These are phyloP conservation scores for Druon quercuslanigerum DNA, from an alignment of 1,140 invertebrate species.

Conservation along the genomic window DNA sequence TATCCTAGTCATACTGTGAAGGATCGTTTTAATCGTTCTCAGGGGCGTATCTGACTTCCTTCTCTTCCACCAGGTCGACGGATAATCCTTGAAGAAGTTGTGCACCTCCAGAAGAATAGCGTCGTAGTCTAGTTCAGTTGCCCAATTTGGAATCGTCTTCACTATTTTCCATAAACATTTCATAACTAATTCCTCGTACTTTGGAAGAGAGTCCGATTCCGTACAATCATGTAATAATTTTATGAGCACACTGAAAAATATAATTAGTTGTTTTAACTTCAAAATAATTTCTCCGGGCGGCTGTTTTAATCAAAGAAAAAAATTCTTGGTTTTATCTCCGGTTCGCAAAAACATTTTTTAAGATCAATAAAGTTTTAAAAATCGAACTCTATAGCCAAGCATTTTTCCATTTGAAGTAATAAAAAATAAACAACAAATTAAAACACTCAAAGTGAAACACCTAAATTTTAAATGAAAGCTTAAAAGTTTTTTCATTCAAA, in stretches of 20 bases:
- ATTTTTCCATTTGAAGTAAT: too few relatives aligned
- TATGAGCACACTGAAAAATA: conserved; percentile 82
- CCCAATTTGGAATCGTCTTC: conserved; percentile 85
- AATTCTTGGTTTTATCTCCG: too few relatives aligned
- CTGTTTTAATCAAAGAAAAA: too few relatives aligned
- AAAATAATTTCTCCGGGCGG: neutral
- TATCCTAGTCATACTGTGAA: conserved; percentile 89
- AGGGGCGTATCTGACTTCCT: conserved; percentile 85
- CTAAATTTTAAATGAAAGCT: too few relatives aligned
- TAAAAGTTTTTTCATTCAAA: too few relatives aligned
- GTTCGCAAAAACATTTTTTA: too few relatives aligned
- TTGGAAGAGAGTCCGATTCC: conserved; percentile 79
- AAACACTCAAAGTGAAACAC: too few relatives aligned
- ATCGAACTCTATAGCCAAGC: too few relatives aligned
- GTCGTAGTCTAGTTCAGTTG: conserved; percentile 87
- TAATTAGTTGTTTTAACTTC: conserved; percentile 5
- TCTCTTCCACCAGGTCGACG: conserved; percentile 86
- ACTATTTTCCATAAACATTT: conserved; percentile 93
- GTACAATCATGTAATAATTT: conserved; percentile 86
- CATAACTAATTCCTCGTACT: conserved; percentile 89
- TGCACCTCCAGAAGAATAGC: conserved; percentile 89
- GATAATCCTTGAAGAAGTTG: conserved; percentile 89
- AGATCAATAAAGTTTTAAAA: too few relatives aligned
- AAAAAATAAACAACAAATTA: too few relatives aligned
- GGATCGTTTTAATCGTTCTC: conserved; percentile 92